Percentiles rank a stretch among this genome's conserved stretches.
phyloP scores from a whole-genome alignment of 1,140 invertebrate species.

The Ceratoteleas bidentatus region DNA sequence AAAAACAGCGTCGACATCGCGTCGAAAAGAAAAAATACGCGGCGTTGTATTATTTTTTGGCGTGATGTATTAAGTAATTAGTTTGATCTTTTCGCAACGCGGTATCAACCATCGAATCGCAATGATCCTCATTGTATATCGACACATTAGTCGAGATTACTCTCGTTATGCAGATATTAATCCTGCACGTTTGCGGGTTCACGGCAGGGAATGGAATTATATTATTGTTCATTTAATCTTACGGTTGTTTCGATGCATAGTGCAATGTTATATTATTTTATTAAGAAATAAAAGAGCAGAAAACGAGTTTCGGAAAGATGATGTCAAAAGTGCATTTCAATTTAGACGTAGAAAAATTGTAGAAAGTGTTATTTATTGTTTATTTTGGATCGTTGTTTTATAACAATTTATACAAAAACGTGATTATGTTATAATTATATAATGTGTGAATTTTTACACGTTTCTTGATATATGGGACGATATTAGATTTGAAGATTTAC shows the following conservation, averaged over 20 bases:
- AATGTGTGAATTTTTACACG: no score
- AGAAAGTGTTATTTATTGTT: no score
- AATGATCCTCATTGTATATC: constrained; percentile 50
- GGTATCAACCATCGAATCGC: constrained; percentile 33
- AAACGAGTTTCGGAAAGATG: background rate
- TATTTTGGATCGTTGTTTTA: no score
- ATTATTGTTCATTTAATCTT: constrained; percentile 60
- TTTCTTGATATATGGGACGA: no score
- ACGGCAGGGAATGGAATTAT: constrained; percentile 51
- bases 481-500: no score
- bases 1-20: no score
- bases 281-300: background rate
- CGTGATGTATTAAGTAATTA: constrained; percentile 25
- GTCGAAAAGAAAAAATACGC: no score
- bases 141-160: constrained; percentile 68
- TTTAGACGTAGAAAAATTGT: no score
- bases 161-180: constrained; percentile 67
- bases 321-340: no score
- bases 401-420: no score
- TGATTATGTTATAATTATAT: no score
- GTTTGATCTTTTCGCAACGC: constrained; percentile 26
- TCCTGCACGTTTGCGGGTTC: constrained; percentile 48
- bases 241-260: constrained; percentile 41
- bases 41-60: background rate
- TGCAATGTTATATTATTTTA: constrained; percentile 7